Base-by-base conservation (phyloP, 2,797 vertebrate genomes). In the Xiphophorus birchmanni region DNA sequence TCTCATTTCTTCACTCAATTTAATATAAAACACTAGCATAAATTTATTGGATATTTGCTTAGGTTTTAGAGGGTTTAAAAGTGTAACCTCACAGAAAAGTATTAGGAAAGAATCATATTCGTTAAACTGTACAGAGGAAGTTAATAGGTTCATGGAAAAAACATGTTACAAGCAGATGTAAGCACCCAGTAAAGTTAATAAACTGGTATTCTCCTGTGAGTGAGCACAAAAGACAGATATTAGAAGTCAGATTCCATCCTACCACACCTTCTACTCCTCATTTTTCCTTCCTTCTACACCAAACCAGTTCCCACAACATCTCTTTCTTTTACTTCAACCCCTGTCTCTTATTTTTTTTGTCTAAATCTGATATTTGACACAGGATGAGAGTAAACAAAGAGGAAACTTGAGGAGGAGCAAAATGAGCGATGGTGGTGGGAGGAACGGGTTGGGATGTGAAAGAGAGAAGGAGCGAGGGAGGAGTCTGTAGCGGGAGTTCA, bases 401-500 rank as follows among this genome's bases (percentile, higher is more conserved):
- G 5, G 13, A 81, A 89, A 83, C 79, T 29, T 32, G 52, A 83
- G 76, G 40, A 80, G 35, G 72, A 60, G 63, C 76, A 86, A 52
- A 76, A 77, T 12, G 35, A 84, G 42, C 2, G 11, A 7, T 6
- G 42, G 7, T 15, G 77, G 45, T 69, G 83, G 90, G 83, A 63
- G 76, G 88, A 82, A 83, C 9, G n/a, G 47, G 52, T 63, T 37
- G 71, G 63, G 32, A 47, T 2, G 45, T 45, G 44, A 84, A 86
- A 44, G 13, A 82, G 74, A 83, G 74, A 85, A 71, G 69, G 71
- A 79, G 74, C 48, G 58, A 17, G 75, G 86, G 86, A 86, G 74
- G 79, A 71, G 47, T 77, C 42, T 6, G 80, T 48, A 29, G n/a
- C 52, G 10, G 0, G 48, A 86, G 93, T 90, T 94, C 90, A 89